Conservation (phyloP, 2,888 invertebrate genomes). For the Acrocera orbiculus region DNA sequence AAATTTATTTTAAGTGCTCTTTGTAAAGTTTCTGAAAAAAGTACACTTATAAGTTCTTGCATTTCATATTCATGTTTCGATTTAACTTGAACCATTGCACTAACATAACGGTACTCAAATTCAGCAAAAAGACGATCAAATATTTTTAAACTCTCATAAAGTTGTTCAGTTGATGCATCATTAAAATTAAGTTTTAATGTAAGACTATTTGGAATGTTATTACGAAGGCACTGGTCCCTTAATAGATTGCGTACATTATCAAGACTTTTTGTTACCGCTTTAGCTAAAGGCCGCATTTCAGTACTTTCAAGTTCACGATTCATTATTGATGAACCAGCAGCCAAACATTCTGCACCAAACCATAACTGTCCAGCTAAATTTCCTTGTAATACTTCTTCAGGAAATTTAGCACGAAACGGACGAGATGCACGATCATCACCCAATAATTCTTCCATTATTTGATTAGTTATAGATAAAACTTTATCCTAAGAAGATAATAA, state of each 20-base stretch:
- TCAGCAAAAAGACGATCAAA: conserved; percentile 92
- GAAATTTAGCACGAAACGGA: conserved; percentile 95
- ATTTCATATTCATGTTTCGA: conserved; percentile 90
- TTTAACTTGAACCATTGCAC: conserved; percentile 98
- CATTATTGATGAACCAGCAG: conserved; percentile 96
- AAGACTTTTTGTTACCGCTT: conserved; percentile 87
- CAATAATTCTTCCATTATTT: conserved; percentile 87
- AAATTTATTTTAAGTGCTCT: conserved; percentile 67
- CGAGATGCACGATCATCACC: conserved; percentile 73
- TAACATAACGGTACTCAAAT: conserved; percentile 95
- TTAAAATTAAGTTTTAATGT: conserved; percentile 37
- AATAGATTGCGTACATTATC: conserved; percentile 82
- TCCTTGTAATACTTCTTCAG: conserved; percentile 96
- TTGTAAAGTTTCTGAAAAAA: conserved; percentile 90
- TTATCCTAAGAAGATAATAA: conserved; percentile 42
- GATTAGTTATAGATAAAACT: conserved; percentile 80
- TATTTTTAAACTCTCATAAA: conserved; percentile 66
- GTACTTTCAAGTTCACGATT: conserved; percentile 92
- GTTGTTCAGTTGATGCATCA: conserved; percentile 48
- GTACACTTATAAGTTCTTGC: conserved; percentile 87
- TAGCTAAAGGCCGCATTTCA: conserved; percentile 89
- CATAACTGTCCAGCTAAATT: conserved; percentile 95
- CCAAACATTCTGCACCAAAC: conserved; percentile 99
- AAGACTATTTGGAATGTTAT: conserved; percentile 40
- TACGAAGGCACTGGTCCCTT: conserved; percentile 67